A percentile compares a stretch with the other conserved stretches of the same genome.
These are phyloP conservation scores for Parotocinclus haroldoi DNA, from an alignment of 2,797 vertebrate genomes.

Conservation along the genomic window DNA sequence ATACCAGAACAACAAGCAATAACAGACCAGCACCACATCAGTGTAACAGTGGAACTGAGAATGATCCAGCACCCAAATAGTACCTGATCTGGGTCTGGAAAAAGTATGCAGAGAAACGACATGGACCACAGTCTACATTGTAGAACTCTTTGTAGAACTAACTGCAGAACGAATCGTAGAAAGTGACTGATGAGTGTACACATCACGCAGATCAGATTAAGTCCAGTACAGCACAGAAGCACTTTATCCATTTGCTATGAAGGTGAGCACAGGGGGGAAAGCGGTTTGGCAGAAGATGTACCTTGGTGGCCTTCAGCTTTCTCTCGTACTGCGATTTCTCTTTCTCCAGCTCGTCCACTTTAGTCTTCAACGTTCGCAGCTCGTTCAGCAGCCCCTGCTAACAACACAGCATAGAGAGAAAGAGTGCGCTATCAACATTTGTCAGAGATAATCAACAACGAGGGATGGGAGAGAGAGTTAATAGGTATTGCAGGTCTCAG, in stretches of 20 bases:
- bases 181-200: too few species aligned
- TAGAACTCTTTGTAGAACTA: too few species aligned
- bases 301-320: constrained; percentile 91
- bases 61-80: too few species aligned
- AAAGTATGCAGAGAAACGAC: too few species aligned
- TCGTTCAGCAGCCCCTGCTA: constrained; percentile 83
- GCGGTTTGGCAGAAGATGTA: constrained; percentile 54
- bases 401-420: constrained; percentile 31
- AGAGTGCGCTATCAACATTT: not conserved
- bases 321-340: constrained; percentile 89
- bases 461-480: not conserved
- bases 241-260: not conserved
- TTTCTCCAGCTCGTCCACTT: constrained; percentile 90
- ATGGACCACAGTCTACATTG: too few species aligned
- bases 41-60: too few species aligned
- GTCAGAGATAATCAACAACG: not conserved
- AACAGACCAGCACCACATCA: too few species aligned
- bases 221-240: not conserved
- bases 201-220: too few species aligned
- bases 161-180: too few species aligned
- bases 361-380: constrained; percentile 81
- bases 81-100: too few species aligned
- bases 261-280: not conserved
- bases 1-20: too few species aligned
- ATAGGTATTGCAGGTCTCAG: not conserved